phyloP scores from a whole-genome alignment of 2,113 vertebrate species.

The Ramphastos sulfuratus region DNA sequence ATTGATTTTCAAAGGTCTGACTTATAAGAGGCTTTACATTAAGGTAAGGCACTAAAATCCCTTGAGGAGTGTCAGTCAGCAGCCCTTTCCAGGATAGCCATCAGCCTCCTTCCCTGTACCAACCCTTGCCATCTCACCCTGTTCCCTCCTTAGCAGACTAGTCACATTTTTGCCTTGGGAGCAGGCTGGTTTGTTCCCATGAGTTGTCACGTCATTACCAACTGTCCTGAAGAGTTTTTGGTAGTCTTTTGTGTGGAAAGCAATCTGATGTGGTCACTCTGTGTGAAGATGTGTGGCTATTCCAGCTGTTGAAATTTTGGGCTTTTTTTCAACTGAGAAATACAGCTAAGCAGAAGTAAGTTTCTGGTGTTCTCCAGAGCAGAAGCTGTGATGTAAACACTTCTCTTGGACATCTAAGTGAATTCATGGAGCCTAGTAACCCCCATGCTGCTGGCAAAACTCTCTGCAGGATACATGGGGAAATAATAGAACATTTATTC shows the following conservation, averaged over 20 bases:
- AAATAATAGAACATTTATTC: background rate
- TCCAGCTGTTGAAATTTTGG: background rate
- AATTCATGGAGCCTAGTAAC: background rate
- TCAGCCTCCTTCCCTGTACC: background rate
- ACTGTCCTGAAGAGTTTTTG: background rate
- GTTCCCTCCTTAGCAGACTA: background rate
- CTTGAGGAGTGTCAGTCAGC: background rate
- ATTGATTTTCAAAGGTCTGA: background rate
- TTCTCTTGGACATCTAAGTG: background rate
- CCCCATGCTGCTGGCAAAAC: background rate
- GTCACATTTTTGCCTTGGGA: background rate
- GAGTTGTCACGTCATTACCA: background rate
- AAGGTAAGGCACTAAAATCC: background rate
- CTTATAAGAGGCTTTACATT: background rate
- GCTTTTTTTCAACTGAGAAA: background rate
- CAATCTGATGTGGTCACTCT: background rate
- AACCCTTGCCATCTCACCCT: background rate
- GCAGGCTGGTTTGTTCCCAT: background rate
- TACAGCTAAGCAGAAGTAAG: background rate
- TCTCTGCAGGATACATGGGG: background rate
- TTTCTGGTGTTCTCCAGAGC: background rate
- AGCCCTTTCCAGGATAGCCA: background rate
- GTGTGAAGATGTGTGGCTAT: background rate
- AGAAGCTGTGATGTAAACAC: background rate
- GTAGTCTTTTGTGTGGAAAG: background rate